Evolutionary conservation across 2,113 vertebrate species (phyloP), one percentile per base, ranked within the genome.

Genomic region (Rutilus rutilus): DNA sequence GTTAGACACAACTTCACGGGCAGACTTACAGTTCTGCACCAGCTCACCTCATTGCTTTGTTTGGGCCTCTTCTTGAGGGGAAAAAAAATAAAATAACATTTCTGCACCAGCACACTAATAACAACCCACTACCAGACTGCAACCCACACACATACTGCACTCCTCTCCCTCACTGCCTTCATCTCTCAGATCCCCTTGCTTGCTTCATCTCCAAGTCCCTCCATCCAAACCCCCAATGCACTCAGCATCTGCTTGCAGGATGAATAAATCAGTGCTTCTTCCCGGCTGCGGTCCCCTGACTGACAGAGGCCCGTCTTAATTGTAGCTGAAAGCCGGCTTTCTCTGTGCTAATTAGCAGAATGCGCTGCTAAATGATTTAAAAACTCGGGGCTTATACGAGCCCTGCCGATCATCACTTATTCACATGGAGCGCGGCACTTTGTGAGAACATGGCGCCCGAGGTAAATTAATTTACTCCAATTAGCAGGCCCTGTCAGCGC

Each of bases 361-460:
- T 94, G 94, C 90, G 36, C 90, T 94, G 91, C 93, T 96, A 95
- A 96, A 95, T 95, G 94, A 96, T 96, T 95, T 92, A 95, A 94
- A 95, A 94, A 94, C 93, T 93, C 92, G 14, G 94, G 92, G 92
- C 88, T 93, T 87, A 92, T 92, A 85, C 74, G 74, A 92, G 91
- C 89, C 91, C 92, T 87, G 88, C 86, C 85, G 88, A 93, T 94
- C 95, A 95, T 95, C 94, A 95, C 94, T 95, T 94, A 94, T 94
- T 94, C 93, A 94, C 90, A 87, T 87, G 88, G 90, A 88, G 90
- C 39, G 90, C 87, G 84, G 91, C 87, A 85, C 88, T 90, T 88
- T 92, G 92, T 88, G 91, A 86, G 89, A 94, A 94, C 93, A 93
- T 86, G 87, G 91, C 87, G 91, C 94, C 92, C 74, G 86, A 92